phyloP scores from a whole-genome alignment of 2,888 invertebrate species.

The Pyrochroa serraticornis region DNA sequence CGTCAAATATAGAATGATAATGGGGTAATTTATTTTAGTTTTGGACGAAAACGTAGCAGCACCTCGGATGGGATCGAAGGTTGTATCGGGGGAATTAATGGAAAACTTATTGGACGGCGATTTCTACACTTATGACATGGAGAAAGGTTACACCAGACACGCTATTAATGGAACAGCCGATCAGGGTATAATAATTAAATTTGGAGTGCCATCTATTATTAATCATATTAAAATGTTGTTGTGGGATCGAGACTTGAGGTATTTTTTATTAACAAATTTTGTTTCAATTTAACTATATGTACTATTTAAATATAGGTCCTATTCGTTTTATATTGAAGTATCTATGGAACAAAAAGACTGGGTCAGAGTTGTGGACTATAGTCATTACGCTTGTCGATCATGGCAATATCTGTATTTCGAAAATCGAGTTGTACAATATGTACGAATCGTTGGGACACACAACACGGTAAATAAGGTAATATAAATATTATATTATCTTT shows the following conservation, averaged over 20 bases:
- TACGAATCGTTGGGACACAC: slow-evolving; percentile 85
- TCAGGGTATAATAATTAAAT: slow-evolving; percentile 84
- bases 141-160: slow-evolving; percentile 76
- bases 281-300: background rate
- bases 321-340: slow-evolving; percentile 90
- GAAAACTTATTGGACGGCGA: slow-evolving; percentile 90
- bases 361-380: slow-evolving; percentile 92
- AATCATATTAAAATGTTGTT: slow-evolving; percentile 92
- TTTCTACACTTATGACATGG: slow-evolving; percentile 86
- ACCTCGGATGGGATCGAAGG: slow-evolving; percentile 79
- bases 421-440: slow-evolving; percentile 84
- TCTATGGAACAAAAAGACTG: slow-evolving; percentile 96
- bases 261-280: slow-evolving; percentile 19
- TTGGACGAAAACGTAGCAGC: slow-evolving; percentile 93
- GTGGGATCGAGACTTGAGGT: slow-evolving; percentile 92
- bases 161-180: slow-evolving; percentile 61
- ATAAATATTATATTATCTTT: no score
- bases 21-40: slow-evolving; percentile 60
- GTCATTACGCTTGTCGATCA: slow-evolving; percentile 90
- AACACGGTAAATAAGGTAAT: slow-evolving; percentile 92
- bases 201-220: slow-evolving; percentile 85
- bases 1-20: no score
- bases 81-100: slow-evolving; percentile 89
- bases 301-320: slow-evolving; percentile 65
- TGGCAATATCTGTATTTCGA: slow-evolving; percentile 96